These are phyloP conservation scores for Acanthosepion pharaonis DNA, from an alignment of 2,888 invertebrate genomes.

Conservation along the genomic window DNA sequence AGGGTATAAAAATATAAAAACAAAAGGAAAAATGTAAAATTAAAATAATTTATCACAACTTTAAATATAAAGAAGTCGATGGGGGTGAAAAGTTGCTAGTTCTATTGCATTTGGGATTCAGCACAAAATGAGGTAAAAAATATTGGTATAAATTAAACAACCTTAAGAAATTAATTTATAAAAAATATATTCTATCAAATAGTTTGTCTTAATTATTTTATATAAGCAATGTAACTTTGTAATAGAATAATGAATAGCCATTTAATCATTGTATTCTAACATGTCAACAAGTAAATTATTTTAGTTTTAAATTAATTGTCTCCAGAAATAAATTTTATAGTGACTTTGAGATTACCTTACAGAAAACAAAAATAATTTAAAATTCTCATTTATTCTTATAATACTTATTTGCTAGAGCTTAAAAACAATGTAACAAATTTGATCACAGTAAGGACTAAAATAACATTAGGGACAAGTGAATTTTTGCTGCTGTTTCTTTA, in stretches of 20 bases:
- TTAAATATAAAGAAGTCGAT: neutral
- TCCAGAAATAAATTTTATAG: neutral
- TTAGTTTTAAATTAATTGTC: neutral
- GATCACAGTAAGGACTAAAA: neutral
- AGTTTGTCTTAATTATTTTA: neutral
- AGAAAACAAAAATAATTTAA: neutral
- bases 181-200: neutral
- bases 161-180: neutral
- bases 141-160: neutral
- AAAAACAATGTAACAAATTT: neutral
- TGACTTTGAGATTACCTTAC: neutral
- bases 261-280: neutral
- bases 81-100: neutral
- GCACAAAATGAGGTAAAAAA: conserved; percentile 15
- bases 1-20: conserved; percentile 33
- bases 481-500: conserved; percentile 33
- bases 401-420: neutral
- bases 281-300: neutral
- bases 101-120: neutral
- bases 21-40: neutral
- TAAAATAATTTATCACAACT: neutral
- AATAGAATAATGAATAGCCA: neutral
- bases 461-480: conserved; percentile 14
- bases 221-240: neutral
- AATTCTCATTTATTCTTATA: neutral